These are phyloP conservation scores for Spisula solida DNA, from an alignment of 2,888 invertebrate species.

Conservation along the genomic window DNA sequence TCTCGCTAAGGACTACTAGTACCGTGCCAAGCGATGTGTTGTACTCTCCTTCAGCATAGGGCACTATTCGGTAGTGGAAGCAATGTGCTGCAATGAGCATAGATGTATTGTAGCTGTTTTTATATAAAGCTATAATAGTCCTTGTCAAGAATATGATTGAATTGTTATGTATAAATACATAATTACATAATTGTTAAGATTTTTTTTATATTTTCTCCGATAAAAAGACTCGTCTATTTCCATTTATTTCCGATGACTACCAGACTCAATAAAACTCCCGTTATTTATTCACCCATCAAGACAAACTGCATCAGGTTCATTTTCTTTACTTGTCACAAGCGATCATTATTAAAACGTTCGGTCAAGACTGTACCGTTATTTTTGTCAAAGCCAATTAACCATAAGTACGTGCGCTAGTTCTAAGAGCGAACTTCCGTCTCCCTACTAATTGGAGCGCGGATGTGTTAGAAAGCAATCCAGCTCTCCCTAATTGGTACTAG, in stretches of 20 bases:
- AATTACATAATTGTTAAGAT: no score
- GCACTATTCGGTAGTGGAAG: no score
- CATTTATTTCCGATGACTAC: not conserved
- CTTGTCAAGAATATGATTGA: no score
- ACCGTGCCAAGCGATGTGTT: no score
- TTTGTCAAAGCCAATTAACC: slow-evolving; percentile 54
- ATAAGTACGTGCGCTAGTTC: slow-evolving; percentile 42
- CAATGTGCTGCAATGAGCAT: no score
- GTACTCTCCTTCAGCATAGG: no score
- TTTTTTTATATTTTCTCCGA: not conserved
- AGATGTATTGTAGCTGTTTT: no score
- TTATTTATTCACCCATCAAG: not conserved
- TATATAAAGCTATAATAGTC: no score
- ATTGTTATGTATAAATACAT: no score
- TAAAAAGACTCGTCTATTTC: not conserved
- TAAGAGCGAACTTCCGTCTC: slow-evolving; percentile 51
- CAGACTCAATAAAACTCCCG: not conserved
- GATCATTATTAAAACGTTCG: slow-evolving; percentile 38
- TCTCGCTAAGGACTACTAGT: no score
- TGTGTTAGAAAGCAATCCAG: slow-evolving; percentile 48
- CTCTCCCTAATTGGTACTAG: slow-evolving; percentile 63
- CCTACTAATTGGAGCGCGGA: slow-evolving; percentile 58
- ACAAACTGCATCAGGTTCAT: not conserved
- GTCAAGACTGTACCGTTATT: slow-evolving; percentile 52
- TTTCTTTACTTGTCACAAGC: slow-evolving; percentile 26